phyloP scores from a whole-genome alignment of 2,888 invertebrate species.

The Dolichopus griseipennis region DNA sequence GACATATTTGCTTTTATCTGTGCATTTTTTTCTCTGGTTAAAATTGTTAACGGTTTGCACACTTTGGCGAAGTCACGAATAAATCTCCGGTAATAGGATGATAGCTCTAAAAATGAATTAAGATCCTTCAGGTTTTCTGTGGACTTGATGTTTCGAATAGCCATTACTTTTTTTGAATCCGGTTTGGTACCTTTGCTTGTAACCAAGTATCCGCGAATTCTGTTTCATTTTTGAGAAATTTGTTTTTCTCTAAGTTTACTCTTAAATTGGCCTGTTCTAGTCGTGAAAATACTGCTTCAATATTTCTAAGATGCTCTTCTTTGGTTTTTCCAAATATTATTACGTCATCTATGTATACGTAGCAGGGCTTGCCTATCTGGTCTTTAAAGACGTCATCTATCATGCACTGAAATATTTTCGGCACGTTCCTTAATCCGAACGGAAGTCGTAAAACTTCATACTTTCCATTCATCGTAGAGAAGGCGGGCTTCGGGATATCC shows the following conservation, averaged over 20 bases:
- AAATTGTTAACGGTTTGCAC: slow-evolving; percentile 21
- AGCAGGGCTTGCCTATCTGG: slow-evolving; percentile 18
- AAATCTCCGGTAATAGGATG: slow-evolving; percentile 22
- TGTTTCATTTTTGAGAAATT: slow-evolving; percentile 21
- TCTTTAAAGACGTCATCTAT: slow-evolving; percentile 23
- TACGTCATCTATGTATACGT: slow-evolving; percentile 23
- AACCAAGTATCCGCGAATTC: too few species aligned
- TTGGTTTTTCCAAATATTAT: slow-evolving; percentile 21
- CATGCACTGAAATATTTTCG: slow-evolving; percentile 20
- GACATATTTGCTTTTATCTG: slow-evolving; percentile 20
- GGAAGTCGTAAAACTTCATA: slow-evolving; percentile 19
- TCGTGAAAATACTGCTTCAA: slow-evolving; percentile 2
- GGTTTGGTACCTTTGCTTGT: slow-evolving; percentile 20
- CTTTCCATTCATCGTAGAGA: slow-evolving; percentile 21
- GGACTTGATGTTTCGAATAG: slow-evolving; percentile 15
- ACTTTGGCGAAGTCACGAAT: slow-evolving; percentile 21
- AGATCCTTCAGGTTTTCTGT: slow-evolving; percentile 19
- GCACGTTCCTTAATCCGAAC: too few species aligned
- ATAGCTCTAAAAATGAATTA: slow-evolving; percentile 20
- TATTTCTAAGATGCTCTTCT: slow-evolving; percentile 17
- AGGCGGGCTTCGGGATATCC: slow-evolving; percentile 18
- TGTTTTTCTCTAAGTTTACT: background rate
- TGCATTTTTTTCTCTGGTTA: slow-evolving; percentile 21
- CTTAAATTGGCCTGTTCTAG: background rate
- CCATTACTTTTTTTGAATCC: slow-evolving; percentile 16